Evolutionary conservation across 2,113 vertebrate genomes (phyloP).

Genomic region (Cromileptes altivelis): DNA sequence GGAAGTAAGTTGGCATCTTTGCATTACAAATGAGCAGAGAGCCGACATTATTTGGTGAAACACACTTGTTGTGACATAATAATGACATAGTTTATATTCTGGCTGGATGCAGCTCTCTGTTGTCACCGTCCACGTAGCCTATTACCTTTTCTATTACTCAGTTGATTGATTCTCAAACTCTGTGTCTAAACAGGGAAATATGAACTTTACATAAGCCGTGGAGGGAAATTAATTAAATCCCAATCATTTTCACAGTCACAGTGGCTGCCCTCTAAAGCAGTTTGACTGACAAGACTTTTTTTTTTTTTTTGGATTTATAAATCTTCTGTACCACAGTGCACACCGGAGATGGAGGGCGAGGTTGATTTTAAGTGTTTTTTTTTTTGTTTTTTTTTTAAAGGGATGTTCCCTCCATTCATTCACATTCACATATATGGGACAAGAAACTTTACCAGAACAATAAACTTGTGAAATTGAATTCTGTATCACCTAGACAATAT

Average conservation of each 20-base stretch:
- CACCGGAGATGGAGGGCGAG: slow-evolving; percentile 30
- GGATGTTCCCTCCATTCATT: slow-evolving; percentile 39
- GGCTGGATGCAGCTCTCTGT: slow-evolving; percentile 61
- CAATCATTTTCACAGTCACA: slow-evolving; percentile 80
- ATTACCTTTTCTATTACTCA: slow-evolving; percentile 83
- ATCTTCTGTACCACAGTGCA: slow-evolving; percentile 45
- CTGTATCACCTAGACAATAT: slow-evolving; percentile 37
- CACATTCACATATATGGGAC: slow-evolving; percentile 51
- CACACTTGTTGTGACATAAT: slow-evolving; percentile 60
- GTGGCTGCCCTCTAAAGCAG: slow-evolving; percentile 72
- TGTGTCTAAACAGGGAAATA: slow-evolving; percentile 80
- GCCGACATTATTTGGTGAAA: slow-evolving; percentile 46
- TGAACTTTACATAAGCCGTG: slow-evolving; percentile 78
- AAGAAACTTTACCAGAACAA: slow-evolving; percentile 52
- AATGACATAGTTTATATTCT: slow-evolving; percentile 71
- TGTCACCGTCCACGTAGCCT: slow-evolving; percentile 68
- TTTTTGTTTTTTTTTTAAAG: background rate
- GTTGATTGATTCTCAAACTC: slow-evolving; percentile 81
- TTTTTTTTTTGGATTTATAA: slow-evolving; percentile 26
- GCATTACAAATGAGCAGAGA: slow-evolving; percentile 31
- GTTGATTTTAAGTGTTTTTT: slow-evolving; percentile 18
- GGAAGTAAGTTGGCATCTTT: slow-evolving; percentile 32
- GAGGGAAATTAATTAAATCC: slow-evolving; percentile 81
- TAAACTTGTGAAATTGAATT: slow-evolving; percentile 72
- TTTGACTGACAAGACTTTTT: slow-evolving; percentile 71